Percentiles rank a stretch among this genome's conserved stretches.
Evolutionary conservation across 2,888 invertebrate species (phyloP).

Genomic region (Leucania comma): DNA sequence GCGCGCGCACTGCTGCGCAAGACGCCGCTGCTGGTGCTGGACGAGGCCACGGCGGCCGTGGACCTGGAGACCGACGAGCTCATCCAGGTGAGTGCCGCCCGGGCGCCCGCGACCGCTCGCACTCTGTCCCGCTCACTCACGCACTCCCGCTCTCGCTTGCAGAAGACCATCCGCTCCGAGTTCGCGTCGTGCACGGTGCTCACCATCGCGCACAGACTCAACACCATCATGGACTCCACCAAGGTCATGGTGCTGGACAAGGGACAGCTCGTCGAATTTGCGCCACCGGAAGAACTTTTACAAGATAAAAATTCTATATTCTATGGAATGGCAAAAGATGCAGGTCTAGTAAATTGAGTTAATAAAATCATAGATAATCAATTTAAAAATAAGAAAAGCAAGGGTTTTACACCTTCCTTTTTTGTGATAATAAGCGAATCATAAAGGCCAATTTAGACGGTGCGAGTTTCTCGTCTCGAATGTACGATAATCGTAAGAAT

Average conservation of each 20-base stretch:
- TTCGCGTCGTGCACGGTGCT: slow-evolving; percentile 97
- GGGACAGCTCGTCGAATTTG: slow-evolving; percentile 95
- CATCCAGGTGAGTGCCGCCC: slow-evolving; percentile 91
- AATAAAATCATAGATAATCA: not conserved
- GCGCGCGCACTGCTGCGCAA: slow-evolving; percentile 96
- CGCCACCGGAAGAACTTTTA: slow-evolving; percentile 93
- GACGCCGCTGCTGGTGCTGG: slow-evolving; percentile 95
- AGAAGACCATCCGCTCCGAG: slow-evolving; percentile 96
- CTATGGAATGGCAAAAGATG: slow-evolving; percentile 96
- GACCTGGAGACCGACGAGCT: slow-evolving; percentile 97
- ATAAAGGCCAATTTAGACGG: no score
- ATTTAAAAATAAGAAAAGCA: not conserved
- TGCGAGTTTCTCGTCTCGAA: no score
- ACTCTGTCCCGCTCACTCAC: not conserved
- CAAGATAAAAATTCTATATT: slow-evolving; percentile 87
- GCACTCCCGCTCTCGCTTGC: slow-evolving; percentile 59
- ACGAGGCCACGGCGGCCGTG: slow-evolving; percentile 97
- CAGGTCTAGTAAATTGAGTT: slow-evolving; percentile 92
- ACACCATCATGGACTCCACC: slow-evolving; percentile 97
- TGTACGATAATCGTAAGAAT: no score
- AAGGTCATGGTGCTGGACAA: slow-evolving; percentile 95
- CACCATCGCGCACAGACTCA: slow-evolving; percentile 97
- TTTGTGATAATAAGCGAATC: slow-evolving; percentile 13
- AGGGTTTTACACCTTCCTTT: not conserved
- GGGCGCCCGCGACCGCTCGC: not conserved